Evolutionary conservation across 2,797 vertebrate genomes (phyloP).

Genomic region (Caiman crocodilus): DNA sequence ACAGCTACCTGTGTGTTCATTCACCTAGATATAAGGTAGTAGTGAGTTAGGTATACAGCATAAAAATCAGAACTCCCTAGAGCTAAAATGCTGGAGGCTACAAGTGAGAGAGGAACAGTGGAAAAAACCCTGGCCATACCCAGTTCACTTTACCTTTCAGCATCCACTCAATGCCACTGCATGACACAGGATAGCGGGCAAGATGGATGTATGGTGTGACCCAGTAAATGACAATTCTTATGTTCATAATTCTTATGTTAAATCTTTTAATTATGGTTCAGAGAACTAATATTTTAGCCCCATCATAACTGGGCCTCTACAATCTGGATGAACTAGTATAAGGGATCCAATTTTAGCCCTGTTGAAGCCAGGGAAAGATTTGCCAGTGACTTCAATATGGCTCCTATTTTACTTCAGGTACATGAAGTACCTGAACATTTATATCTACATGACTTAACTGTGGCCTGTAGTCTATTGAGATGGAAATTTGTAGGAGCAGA

Average conservation of each 20-base stretch:
- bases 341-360: not conserved
- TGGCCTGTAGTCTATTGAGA: not conserved
- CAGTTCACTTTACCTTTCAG: too few relatives aligned
- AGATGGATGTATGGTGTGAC: too few relatives aligned
- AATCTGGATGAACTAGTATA: not conserved
- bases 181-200: too few relatives aligned
- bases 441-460: not conserved
- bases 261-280: not conserved
- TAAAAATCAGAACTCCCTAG: too few relatives aligned
- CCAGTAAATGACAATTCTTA: too few relatives aligned
- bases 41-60: too few relatives aligned
- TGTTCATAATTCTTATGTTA: too few relatives aligned
- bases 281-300: not conserved
- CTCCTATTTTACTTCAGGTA: not conserved
- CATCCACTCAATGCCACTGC: too few relatives aligned
- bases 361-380: conserved; percentile 23
- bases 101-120: too few relatives aligned
- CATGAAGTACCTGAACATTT: not conserved
- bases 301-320: conserved; percentile 1
- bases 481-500: not conserved
- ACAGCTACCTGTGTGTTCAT: not conserved
- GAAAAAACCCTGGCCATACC: too few relatives aligned
- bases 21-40: not conserved
- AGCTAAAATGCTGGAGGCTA: too few relatives aligned
- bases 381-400: not conserved